Evolutionary conservation across 2,888 invertebrate species (phyloP).

Genomic region (Drosophila meridiana): DNA sequence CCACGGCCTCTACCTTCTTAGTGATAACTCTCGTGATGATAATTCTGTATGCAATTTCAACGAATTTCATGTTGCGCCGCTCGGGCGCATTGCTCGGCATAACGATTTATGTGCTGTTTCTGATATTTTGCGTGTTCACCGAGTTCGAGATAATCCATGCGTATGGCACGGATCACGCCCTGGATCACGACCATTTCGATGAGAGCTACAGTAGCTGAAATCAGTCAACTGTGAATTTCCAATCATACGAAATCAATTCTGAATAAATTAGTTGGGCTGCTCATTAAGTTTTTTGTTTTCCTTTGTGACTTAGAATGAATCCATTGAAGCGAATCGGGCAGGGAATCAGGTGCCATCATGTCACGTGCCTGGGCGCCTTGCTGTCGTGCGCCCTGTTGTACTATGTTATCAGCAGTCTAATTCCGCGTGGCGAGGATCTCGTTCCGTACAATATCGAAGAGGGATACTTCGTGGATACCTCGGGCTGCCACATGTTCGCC

Average conservation of each 20-base stretch:
- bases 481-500: conserved; percentile 4
- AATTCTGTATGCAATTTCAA: conserved; percentile 33
- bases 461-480: conserved; percentile 50
- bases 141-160: conserved; percentile 43
- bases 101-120: conserved; percentile 19
- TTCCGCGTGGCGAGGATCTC: not conserved
- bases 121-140: conserved; percentile 23
- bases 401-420: not conserved
- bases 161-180: conserved; percentile 45
- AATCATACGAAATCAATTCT: not conserved
- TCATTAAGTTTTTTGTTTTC: not conserved
- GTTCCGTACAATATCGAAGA: not conserved
- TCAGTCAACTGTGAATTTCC: conserved; percentile 6
- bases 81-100: conserved; percentile 40
- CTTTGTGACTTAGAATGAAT: not conserved
- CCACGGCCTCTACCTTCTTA: conserved; percentile 22
- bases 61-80: conserved; percentile 46
- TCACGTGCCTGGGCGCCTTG: conserved; percentile 2
- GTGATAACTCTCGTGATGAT: conserved; percentile 10
- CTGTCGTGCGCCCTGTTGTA: conserved; percentile 17
- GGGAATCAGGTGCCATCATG: not conserved
- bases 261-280: conserved; percentile 1
- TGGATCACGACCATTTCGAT: conserved; percentile 38
- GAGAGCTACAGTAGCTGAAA: conserved; percentile 16
- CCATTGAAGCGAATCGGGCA: not conserved